A percentile compares a stretch with the other conserved stretches of the same genome.
phyloP scores from a whole-genome alignment of 1,140 invertebrate genomes.

The Hycleus phaleratus region DNA sequence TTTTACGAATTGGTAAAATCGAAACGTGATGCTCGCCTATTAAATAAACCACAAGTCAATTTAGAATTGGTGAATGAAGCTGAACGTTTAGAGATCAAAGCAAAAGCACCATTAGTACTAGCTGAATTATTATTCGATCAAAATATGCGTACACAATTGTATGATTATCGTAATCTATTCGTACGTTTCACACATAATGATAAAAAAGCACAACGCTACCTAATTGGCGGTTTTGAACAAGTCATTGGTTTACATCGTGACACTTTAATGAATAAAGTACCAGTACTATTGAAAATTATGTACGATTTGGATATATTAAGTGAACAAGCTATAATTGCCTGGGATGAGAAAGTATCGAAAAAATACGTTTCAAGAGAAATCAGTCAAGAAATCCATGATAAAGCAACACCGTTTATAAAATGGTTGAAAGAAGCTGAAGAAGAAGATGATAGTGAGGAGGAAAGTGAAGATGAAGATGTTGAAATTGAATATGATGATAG shows the following conservation, averaged over 20 bases:
- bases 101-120: constrained; percentile 86
- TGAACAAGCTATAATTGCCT: constrained; percentile 89
- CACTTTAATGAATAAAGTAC: constrained; percentile 75
- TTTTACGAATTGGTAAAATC: constrained; percentile 84
- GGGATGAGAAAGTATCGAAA: constrained; percentile 88
- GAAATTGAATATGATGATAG: constrained; percentile 78
- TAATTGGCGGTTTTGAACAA: constrained; percentile 92
- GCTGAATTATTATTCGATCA: constrained; percentile 88
- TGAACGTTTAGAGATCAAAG: constrained; percentile 90
- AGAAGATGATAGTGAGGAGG: constrained; percentile 63
- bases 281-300: constrained; percentile 85
- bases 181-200: constrained; percentile 85
- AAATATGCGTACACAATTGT: constrained; percentile 46
- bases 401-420: constrained; percentile 87
- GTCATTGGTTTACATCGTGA: constrained; percentile 78
- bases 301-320: constrained; percentile 94
- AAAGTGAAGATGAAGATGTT: constrained; percentile 55
- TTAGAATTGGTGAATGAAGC: constrained; percentile 90
- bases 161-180: constrained; percentile 60
- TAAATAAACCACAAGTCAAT: constrained; percentile 54
- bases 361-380: constrained; percentile 91
- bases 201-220: constrained; percentile 86
- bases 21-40: constrained; percentile 54
- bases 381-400: constrained; percentile 84
- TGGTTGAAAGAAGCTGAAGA: constrained; percentile 97